These are phyloP conservation scores for Whitmania pigra DNA, from an alignment of 1,140 invertebrate genomes.

Conservation along the genomic window DNA sequence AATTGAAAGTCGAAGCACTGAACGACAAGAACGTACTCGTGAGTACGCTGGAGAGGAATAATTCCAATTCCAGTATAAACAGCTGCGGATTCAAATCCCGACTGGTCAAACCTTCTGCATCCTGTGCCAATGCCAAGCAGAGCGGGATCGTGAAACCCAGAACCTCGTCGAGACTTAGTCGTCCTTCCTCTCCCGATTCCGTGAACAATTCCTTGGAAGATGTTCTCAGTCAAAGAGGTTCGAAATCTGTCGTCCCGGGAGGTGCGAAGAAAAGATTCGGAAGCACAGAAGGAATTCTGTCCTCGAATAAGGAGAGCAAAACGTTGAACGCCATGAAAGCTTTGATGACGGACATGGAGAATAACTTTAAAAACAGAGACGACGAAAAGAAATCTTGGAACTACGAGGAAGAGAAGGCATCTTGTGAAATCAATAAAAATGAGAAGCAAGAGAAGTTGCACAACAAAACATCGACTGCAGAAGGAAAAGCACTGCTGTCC, in stretches of 20 bases:
- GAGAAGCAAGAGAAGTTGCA: background rate
- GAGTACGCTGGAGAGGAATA: background rate
- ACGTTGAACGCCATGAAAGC: constrained; percentile 6
- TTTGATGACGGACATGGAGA: background rate
- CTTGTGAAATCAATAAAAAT: background rate
- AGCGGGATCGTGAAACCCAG: background rate
- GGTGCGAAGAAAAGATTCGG: constrained; percentile 5
- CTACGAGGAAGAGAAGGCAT: background rate
- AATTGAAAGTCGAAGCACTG: background rate
- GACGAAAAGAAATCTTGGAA: constrained; percentile 4
- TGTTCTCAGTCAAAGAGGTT: background rate
- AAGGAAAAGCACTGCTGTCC: background rate
- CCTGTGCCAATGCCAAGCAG: background rate
- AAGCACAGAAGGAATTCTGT: constrained; percentile 6
- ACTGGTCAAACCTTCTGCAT: background rate
- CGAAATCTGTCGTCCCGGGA: background rate
- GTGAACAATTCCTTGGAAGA: background rate
- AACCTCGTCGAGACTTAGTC: background rate
- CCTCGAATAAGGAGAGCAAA: background rate
- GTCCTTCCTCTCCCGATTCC: background rate
- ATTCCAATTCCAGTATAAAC: too few relatives aligned
- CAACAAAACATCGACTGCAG: constrained; percentile 1
- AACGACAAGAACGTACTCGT: background rate
- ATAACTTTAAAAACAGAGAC: background rate
- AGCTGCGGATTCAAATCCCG: background rate